Base-by-base conservation (phyloP, 2,888 invertebrate species). In the Ischnus inquisitorius region DNA sequence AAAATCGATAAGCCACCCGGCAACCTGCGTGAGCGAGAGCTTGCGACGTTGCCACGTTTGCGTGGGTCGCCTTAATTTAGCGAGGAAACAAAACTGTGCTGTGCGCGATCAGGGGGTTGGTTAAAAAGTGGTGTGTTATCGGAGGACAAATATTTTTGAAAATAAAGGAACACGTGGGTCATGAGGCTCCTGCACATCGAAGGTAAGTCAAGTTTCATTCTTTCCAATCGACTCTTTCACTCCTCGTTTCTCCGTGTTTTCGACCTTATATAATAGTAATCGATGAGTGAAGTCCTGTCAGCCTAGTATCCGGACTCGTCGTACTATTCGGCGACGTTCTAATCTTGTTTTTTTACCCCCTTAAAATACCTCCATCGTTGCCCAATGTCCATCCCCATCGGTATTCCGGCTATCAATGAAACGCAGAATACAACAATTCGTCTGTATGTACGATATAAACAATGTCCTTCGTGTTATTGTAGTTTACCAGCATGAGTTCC, bases 401-500 rank as follows among this genome's bases (percentile, higher is more conserved):
- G 19, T 12, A 19, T 2, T 4, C 14, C 34, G 0, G 22, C 39
- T 41, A 43, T 6, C n/a, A 22, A 16, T 51, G 34, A 28, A 10
- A 6, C 10, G 3, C 10, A 28, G 28, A 39, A 54, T 4, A 34
- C 12, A 43, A 57, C 19, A 34, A 46, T 19, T 79, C 12, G 39
- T 34, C 0, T 4, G 28, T 46, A 25, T 6, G 19, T 19, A 10
- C 3, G 46, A 72, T n/a, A 34, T 77, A 77, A 80, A 77, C 54
- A 69, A 77, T 77, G 71, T 43, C 41, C 54, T 77, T 80, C 74
- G 67, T 80, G 54, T 28, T 79, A 54, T 64, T 62, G n/a, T 79
- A 90, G 91, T 83, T 89, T 89, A 90, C 88, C 91, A 89, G 85
- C 86, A 92, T 92, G 92, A 91, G 90, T 87, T 86, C 89, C 79